Conservation (phyloP, 92 coral and sea anemone species). For the Bergia puertoricense region DNA sequence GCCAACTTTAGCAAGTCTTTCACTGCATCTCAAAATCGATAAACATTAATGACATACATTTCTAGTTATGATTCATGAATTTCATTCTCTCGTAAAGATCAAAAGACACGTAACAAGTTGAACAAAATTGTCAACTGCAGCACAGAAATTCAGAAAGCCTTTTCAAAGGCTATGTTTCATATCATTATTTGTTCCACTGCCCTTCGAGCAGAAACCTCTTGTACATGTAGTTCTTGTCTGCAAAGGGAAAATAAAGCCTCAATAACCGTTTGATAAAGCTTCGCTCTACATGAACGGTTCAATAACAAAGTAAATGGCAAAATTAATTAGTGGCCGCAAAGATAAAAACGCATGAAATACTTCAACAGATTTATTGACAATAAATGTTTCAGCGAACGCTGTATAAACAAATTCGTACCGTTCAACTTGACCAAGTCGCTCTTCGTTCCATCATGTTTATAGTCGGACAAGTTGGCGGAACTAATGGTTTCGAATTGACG, state of each 20-base stretch:
- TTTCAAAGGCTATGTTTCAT: not conserved
- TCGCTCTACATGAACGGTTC: not conserved
- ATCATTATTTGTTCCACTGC: slow-evolving; percentile 25
- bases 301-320: slow-evolving; percentile 16
- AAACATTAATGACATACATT: not conserved
- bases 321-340: slow-evolving; percentile 4
- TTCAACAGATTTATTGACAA: too few relatives aligned
- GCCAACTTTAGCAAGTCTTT: slow-evolving; percentile 5
- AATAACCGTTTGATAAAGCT: slow-evolving; percentile 15
- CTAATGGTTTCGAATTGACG: slow-evolving; percentile 1
- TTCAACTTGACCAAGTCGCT: slow-evolving; percentile 27
- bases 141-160: not conserved
- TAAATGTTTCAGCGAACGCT: not conserved
- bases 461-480: slow-evolving; percentile 8
- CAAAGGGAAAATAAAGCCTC: slow-evolving; percentile 10
- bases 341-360: not conserved
- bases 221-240: slow-evolving; percentile 19
- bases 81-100: slow-evolving; percentile 12
- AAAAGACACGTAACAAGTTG: slow-evolving; percentile 12
- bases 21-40: not conserved
- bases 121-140: slow-evolving; percentile 13
- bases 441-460: slow-evolving; percentile 13
- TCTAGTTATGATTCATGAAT: slow-evolving; percentile 1
- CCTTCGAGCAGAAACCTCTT: slow-evolving; percentile 11
- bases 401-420: slow-evolving; percentile 12